Evolutionary conservation across 2,888 invertebrate species (phyloP), one percentile per base, ranked within the genome.

Genomic region (Deilephila elpenor): DNA sequence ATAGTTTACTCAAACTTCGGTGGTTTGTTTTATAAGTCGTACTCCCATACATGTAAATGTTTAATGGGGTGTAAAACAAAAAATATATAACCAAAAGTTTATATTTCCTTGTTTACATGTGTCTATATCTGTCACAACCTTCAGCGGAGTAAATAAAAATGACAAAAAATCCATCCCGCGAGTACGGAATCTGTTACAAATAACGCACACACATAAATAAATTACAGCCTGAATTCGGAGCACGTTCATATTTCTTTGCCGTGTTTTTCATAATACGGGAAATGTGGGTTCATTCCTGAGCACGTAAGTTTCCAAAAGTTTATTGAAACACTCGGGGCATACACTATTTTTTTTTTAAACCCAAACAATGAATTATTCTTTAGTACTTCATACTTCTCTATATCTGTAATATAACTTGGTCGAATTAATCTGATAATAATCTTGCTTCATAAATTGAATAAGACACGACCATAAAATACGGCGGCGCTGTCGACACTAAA

Each of bases 401-500:
- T 11, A 44, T 44, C 44, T 44, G 8, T 2, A 44, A 11, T 64
- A 44, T 4, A 56, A 56, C 14, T 56, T 56, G 6, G 17, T 56
- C 19, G 17, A 56, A 56, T 56, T 56, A 44, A 44, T 44, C 1
- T 56, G 29, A 25, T 29, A 60, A 14, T 17, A 8, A 14, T 60
- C 17, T 29, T 17, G 29, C 17, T 4, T 60, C 3, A 60, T 32
- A 60, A 29, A 60, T 60, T 60, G 29, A 60, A 60, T 17, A 60
- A 4, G 14, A 60, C n/a, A 60, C 17, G 60, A 60, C 25, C 14
- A 25, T 20, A 34, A 64, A n/a, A 44, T 20, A 64, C n/a, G 6
- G 8, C 20, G 37, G n/a, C 67, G 20, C n/a, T 20, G 37, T 32
- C 64, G 72, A 59, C 67, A 56, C 37, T 61, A 75, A 75, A 20